Base-by-base conservation (phyloP, 2,888 invertebrate species). In the Rutpela maculata region DNA sequence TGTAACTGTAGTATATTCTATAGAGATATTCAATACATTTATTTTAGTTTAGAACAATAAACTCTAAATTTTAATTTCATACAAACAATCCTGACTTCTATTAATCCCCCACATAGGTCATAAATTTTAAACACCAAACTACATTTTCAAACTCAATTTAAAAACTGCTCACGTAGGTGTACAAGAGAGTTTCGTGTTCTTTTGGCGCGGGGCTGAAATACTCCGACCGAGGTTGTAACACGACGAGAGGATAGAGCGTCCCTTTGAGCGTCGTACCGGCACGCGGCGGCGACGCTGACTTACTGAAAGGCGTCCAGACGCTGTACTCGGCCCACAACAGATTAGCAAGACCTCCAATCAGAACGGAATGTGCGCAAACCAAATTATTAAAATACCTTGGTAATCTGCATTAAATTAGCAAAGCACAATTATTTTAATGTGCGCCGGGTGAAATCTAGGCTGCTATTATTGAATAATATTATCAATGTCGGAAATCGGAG, bases 281-380 rank as follows among this genome's bases (percentile, higher is more conserved):
- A 79, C 81, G 81, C 77, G 81, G 81, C 84, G 84, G 79, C 76
- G 81, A 78, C 84, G 83, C 80, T 83, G 83, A 80, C 83, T 81
- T 80, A 86, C 86, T 86, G 85, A 82, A 81, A 67, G 82, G 85
- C 85, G 85, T 85, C 86, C 78, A 75, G 86, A 84, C 85, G 86
- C 85, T 76, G 76, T 38, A 72, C 73, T 71, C 70, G 81, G 74
- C 80, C 79, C 50, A 50, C 50, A n/a, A n/a, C 50, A 50, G 50
- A 50, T 50, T 50, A 76, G 65, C 77, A 69, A 74, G 76, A 78
- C 62, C 74, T 71, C 74, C 79, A 74, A 81, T 79, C 80, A 50
- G 43, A 18, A 18, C 71, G 71, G 62, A 71, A 71, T 50, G 62
- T 63, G 71, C 71, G 71, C 63, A 59, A 56, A 35, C 59, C 69